Evolutionary conservation across 2,888 invertebrate genomes (phyloP).

Genomic region (Sphinx pinastri): DNA sequence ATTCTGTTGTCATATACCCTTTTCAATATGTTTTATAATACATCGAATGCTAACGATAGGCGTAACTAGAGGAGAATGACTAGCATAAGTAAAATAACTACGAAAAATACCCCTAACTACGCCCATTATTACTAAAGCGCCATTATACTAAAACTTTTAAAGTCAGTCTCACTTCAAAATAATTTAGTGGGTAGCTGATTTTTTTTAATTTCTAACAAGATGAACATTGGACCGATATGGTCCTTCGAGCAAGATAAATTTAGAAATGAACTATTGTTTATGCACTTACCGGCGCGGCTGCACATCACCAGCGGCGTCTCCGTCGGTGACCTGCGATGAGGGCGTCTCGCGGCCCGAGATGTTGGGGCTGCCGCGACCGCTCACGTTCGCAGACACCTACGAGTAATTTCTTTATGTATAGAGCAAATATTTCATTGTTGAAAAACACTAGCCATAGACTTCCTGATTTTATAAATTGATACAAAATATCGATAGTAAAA

Average conservation of each 20-base stretch:
- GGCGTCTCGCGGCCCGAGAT: slow-evolving; percentile 98
- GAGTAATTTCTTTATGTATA: not conserved
- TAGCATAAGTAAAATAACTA: too few species aligned
- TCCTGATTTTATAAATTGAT: too few species aligned
- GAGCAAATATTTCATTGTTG: too few species aligned
- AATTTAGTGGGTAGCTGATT: too few species aligned
- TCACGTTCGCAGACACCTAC: slow-evolving; percentile 93
- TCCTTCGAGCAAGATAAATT: not conserved
- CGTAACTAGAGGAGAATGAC: too few species aligned
- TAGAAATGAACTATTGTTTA: not conserved
- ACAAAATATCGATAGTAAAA: too few species aligned
- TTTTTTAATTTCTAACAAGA: not conserved
- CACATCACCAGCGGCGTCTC: slow-evolving; percentile 85
- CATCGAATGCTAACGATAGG: too few species aligned
- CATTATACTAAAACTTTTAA: too few species aligned
- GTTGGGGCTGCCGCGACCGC: slow-evolving; percentile 96
- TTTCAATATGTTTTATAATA: too few species aligned
- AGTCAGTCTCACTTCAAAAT: not conserved
- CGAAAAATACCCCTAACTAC: too few species aligned
- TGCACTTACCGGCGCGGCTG: slow-evolving; percentile 68
- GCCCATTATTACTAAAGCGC: too few species aligned
- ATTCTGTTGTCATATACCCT: slow-evolving; percentile 44
- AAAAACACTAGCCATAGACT: too few species aligned
- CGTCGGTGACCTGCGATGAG: slow-evolving; percentile 94
- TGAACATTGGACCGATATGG: not conserved